These are phyloP conservation scores for Leptodactylus fallax DNA, from an alignment of 2,797 vertebrate species.

Conservation along the genomic window DNA sequence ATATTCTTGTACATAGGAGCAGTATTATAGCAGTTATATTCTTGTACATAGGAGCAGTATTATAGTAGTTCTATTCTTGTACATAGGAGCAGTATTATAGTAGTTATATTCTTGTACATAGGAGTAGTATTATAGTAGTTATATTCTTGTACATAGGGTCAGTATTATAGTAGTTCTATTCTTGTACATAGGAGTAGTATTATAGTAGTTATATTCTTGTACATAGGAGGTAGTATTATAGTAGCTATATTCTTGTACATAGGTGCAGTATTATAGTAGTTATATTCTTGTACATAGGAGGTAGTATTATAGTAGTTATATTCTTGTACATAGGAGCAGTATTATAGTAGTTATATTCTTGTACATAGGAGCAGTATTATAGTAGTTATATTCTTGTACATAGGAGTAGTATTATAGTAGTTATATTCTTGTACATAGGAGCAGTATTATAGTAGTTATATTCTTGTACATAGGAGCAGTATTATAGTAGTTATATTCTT, in stretches of 20 bases:
- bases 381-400: conserved; percentile 5
- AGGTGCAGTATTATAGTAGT: conserved; percentile 1
- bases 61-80: conserved; percentile 9
- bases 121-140: conserved; percentile 5
- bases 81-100: conserved; percentile 4
- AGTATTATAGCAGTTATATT: conserved; percentile 4
- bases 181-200: background rate
- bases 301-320: conserved; percentile 14
- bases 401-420: background rate
- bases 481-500: background rate
- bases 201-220: conserved; percentile 5
- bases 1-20: conserved; percentile 2
- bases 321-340: background rate
- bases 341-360: conserved; percentile 14
- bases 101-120: conserved; percentile 6
- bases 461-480: background rate
- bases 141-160: background rate
- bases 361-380: background rate
- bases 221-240: background rate
- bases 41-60: background rate
- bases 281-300: conserved; percentile 8
- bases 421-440: background rate
- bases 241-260: conserved; percentile 6
- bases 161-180: conserved; percentile 8
- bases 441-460: conserved; percentile 4